Percentiles rank a stretch among this genome's conserved stretches.
These are phyloP conservation scores for Bos javanicus DNA, from an alignment of 2,113 vertebrate species.

Conservation along the genomic window DNA sequence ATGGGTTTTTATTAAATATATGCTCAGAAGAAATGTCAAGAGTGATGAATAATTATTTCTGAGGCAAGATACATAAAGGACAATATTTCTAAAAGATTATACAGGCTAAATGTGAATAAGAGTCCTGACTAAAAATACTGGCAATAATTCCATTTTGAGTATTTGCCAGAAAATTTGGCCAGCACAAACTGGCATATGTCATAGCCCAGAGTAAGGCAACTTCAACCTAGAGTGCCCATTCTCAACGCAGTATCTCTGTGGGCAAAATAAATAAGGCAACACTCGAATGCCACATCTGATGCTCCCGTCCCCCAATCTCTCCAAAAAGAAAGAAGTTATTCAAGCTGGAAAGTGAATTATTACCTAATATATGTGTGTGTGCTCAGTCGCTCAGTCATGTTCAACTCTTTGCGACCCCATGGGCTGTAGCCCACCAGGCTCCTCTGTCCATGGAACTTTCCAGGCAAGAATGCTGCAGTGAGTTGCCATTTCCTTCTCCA, in stretches of 20 bases:
- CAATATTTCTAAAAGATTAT: neutral
- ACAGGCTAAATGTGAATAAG: neutral
- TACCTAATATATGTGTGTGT: neutral
- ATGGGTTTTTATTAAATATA: neutral
- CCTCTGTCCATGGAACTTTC: neutral
- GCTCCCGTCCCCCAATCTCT: neutral
- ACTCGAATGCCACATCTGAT: neutral
- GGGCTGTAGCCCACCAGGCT: neutral
- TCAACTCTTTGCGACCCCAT: neutral
- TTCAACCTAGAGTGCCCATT: neutral
- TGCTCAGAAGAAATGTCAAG: neutral
- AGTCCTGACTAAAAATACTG: neutral
- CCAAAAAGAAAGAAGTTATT: neutral
- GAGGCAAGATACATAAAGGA: neutral
- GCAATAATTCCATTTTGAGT: neutral
- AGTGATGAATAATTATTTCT: neutral
- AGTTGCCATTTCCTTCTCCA: neutral
- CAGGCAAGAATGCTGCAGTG: neutral
- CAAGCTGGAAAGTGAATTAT: neutral
- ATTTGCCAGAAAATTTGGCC: neutral
- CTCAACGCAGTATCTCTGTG: neutral
- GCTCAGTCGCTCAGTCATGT: neutral
- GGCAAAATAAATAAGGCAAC: neutral
- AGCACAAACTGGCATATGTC: neutral
- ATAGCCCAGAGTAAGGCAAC: neutral